phyloP scores from a whole-genome alignment of 2,113 vertebrate species.

The Colius striatus region DNA sequence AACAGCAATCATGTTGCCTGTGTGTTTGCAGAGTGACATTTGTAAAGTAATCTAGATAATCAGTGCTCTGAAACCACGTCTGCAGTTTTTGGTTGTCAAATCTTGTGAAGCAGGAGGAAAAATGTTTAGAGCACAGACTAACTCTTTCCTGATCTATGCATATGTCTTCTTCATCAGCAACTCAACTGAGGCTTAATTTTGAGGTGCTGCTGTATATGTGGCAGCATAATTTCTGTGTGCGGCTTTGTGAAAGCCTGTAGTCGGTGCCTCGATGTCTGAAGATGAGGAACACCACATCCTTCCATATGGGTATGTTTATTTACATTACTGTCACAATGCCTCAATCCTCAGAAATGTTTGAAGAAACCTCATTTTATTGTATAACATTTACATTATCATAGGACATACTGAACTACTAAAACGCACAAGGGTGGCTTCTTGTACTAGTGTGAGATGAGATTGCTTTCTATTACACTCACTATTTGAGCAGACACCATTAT shows the following conservation, averaged over 20 bases:
- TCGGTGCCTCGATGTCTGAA: background rate
- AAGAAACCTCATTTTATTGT: background rate
- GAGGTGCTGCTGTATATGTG: background rate
- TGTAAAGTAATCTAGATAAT: slow-evolving; percentile 54
- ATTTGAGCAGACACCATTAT: background rate
- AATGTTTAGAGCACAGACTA: background rate
- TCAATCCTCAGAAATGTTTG: background rate
- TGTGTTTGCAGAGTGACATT: slow-evolving; percentile 40
- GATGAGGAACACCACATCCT: background rate
- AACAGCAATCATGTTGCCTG: slow-evolving; percentile 8
- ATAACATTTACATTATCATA: rapidly evolving
- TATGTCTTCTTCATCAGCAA: background rate
- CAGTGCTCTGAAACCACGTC: slow-evolving; percentile 8
- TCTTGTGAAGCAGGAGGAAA: slow-evolving; percentile 16
- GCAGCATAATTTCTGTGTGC: background rate
- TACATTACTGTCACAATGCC: rapidly evolving
- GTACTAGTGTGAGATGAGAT: background rate
- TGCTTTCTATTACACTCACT: background rate
- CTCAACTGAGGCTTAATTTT: background rate
- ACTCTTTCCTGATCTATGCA: background rate
- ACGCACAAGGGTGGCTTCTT: background rate
- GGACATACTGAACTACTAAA: rapidly evolving
- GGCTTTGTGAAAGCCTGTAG: background rate
- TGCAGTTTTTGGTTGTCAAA: slow-evolving; percentile 23
- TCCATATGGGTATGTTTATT: background rate